A percentile compares a stretch with the other conserved stretches of the same genome.
Conservation (phyloP, 2,797 vertebrate genomes). For the Babyrousa celebensis region DNA sequence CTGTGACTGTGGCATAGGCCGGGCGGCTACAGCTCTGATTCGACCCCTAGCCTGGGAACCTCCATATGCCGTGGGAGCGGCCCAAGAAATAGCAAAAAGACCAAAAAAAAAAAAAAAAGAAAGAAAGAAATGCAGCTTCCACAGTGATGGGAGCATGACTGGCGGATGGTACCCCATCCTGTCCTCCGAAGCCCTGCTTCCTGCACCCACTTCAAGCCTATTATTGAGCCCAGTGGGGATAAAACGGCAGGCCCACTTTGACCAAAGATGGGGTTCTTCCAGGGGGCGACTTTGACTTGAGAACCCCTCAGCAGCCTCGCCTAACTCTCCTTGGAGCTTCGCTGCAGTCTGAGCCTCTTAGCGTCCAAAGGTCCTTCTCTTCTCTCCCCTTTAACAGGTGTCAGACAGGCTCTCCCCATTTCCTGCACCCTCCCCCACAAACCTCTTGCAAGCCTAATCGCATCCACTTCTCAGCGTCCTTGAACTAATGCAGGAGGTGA, state of each 20-base stretch:
- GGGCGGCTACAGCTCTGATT: no score
- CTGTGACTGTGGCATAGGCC: no score
- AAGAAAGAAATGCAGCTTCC: no score
- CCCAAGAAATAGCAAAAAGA: no score
- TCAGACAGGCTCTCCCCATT: background rate
- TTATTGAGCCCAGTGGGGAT: background rate
- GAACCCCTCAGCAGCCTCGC: background rate
- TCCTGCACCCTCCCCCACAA: fast-evolving
- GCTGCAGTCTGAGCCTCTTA: fast-evolving
- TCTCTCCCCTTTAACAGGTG: background rate
- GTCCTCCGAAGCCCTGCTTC: background rate
- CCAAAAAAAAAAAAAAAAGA: no score
- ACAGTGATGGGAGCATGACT: fast-evolving
- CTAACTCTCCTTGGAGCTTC: fast-evolving
- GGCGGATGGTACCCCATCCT: background rate
- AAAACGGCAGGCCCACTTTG: background rate
- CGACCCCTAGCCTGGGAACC: no score
- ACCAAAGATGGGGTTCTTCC: background rate
- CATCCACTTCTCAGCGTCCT: background rate
- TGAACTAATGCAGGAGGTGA: background rate
- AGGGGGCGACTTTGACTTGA: background rate
- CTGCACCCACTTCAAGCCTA: background rate
- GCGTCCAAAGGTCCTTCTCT: no score
- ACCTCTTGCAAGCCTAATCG: background rate
- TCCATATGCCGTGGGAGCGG: no score